These are phyloP conservation scores for Eciton burchellii DNA, from an alignment of 1,140 invertebrate genomes.

Conservation along the genomic window DNA sequence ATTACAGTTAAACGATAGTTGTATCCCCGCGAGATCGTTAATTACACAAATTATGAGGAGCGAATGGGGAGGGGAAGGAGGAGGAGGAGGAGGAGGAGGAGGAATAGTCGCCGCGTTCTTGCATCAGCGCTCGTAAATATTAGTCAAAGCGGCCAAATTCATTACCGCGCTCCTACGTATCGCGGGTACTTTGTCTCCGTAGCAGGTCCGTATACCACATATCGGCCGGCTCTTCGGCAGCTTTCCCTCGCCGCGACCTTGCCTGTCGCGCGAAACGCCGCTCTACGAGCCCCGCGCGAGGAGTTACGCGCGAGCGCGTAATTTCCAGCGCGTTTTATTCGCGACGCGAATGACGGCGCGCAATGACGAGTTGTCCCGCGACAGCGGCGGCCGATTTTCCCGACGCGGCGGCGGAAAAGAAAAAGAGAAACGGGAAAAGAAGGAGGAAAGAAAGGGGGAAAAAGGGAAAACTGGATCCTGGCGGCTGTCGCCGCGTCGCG, in stretches of 20 bases:
- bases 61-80: background rate
- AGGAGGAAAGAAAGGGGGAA: slow-evolving; percentile 30
- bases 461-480: slow-evolving; percentile 12
- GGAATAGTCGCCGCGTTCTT: slow-evolving; percentile 48
- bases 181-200: slow-evolving; percentile 36
- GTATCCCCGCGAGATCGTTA: slow-evolving; percentile 43
- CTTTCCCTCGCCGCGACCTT: slow-evolving; percentile 35
- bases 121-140: slow-evolving; percentile 56
- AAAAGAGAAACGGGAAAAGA: slow-evolving; percentile 32
- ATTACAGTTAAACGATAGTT: slow-evolving; percentile 48
- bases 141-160: slow-evolving; percentile 58
- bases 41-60: slow-evolving; percentile 54
- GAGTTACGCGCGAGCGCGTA: slow-evolving; percentile 5
- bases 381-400: background rate
- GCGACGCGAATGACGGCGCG: slow-evolving; percentile 1
- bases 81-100: background rate
- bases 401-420: too few relatives aligned
- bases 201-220: slow-evolving; percentile 30
- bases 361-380: slow-evolving; percentile 45
- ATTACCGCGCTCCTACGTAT: slow-evolving; percentile 44
- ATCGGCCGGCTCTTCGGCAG: slow-evolving; percentile 5
- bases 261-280: slow-evolving; percentile 33
- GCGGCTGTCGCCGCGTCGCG: slow-evolving; percentile 10
- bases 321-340: slow-evolving; percentile 42
- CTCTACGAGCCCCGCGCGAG: background rate